Percentiles rank a stretch among this genome's conserved stretches.
phyloP scores from a whole-genome alignment of 2,888 invertebrate species.

The Petrolisthes manimaculis region DNA sequence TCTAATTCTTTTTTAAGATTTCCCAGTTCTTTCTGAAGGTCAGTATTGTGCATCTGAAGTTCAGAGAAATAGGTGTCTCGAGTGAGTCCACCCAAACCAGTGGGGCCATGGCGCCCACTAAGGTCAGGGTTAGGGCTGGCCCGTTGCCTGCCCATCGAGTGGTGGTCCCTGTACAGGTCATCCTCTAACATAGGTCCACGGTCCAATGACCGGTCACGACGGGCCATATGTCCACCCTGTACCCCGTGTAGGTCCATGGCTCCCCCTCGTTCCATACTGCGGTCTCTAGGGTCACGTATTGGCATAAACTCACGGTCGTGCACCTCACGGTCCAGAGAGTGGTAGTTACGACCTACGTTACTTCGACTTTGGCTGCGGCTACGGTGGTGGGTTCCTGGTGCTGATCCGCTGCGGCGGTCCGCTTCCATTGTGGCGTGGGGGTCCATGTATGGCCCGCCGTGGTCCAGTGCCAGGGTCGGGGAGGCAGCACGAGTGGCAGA shows the following conservation, averaged over 20 bases:
- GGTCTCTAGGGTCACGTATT: slow-evolving; percentile 76
- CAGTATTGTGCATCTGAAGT: slow-evolving; percentile 92
- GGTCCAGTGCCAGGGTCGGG: slow-evolving; percentile 64
- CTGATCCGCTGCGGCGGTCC: slow-evolving; percentile 74
- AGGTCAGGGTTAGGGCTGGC: slow-evolving; percentile 71
- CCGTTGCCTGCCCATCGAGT: slow-evolving; percentile 68
- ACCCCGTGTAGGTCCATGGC: slow-evolving; percentile 65
- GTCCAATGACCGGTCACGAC: slow-evolving; percentile 77
- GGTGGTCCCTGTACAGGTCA: slow-evolving; percentile 66
- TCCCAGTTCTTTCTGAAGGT: slow-evolving; percentile 91
- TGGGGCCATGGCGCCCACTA: slow-evolving; percentile 72
- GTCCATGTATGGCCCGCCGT: slow-evolving; percentile 64
- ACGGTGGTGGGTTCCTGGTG: slow-evolving; percentile 76
- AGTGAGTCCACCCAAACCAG: slow-evolving; percentile 71
- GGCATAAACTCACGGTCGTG: slow-evolving; percentile 90
- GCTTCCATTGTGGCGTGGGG: slow-evolving; percentile 70
- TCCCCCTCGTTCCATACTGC: slow-evolving; percentile 69
- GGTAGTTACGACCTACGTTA: slow-evolving; percentile 73
- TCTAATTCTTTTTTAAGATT: slow-evolving; percentile 94
- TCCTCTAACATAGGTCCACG: slow-evolving; percentile 71
- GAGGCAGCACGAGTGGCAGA: slow-evolving; percentile 68
- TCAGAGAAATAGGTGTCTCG: slow-evolving; percentile 82
- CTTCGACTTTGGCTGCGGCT: slow-evolving; percentile 85
- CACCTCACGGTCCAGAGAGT: slow-evolving; percentile 78
- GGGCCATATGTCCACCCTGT: slow-evolving; percentile 66